A percentile compares a stretch with the other conserved stretches of the same genome.
Evolutionary conservation across 2,797 vertebrate genomes (phyloP).

Genomic region (Phataginus tricuspis): DNA sequence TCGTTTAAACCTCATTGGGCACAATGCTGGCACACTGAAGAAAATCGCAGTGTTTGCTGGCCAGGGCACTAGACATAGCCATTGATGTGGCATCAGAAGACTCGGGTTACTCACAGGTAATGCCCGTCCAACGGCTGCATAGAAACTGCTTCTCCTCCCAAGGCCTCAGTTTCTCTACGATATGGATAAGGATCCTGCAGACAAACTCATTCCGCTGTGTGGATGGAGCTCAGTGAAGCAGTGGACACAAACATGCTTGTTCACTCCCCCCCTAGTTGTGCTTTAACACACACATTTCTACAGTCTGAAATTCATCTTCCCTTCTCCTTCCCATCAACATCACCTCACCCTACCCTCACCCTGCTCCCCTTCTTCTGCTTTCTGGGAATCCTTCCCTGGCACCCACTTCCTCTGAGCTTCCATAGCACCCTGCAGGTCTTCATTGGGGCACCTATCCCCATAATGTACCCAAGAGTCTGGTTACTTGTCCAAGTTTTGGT

Average conservation of each 20-base stretch:
- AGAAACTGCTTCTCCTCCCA: neutral
- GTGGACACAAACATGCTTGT: neutral
- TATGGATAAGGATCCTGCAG: neutral
- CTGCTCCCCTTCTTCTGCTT: neutral
- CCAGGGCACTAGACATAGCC: neutral
- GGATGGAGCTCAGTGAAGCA: neutral
- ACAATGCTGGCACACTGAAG: neutral
- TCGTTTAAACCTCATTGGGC: neutral
- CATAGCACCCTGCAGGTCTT: neutral
- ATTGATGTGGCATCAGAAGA: neutral
- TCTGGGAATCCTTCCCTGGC: neutral
- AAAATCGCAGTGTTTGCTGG: neutral
- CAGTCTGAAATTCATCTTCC: neutral
- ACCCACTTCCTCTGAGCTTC: neutral
- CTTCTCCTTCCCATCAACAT: neutral
- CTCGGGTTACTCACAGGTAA: neutral
- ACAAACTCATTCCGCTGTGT: neutral
- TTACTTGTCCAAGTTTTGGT: neutral
- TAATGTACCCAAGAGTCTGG: neutral
- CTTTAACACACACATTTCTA: neutral
- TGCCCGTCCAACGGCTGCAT: rapidly evolving
- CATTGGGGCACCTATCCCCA: neutral
- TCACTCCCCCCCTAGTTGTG: neutral
- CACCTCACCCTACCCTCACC: neutral
- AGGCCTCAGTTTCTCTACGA: neutral